Percentiles rank a stretch among this genome's conserved stretches.
Conservation (phyloP, 2,113 vertebrate genomes). For the Leuciscus idus region DNA sequence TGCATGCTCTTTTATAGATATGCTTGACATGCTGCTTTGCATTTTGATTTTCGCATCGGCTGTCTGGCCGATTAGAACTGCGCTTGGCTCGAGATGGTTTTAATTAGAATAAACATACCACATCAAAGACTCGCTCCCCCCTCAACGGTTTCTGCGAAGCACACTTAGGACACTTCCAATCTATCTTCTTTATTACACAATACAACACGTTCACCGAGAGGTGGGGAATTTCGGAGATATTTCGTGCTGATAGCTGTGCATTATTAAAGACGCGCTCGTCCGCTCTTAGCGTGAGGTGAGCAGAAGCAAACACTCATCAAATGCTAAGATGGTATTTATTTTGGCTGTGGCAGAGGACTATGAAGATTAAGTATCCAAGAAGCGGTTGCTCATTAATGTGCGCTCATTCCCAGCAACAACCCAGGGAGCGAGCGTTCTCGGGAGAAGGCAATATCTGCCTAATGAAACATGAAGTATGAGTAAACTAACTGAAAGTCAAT, state of each 20-base stretch:
- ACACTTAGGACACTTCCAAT: slow-evolving; percentile 26
- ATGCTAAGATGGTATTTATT: slow-evolving; percentile 66
- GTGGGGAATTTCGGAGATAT: not conserved
- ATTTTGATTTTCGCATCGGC: slow-evolving; percentile 73
- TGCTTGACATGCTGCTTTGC: slow-evolving; percentile 66
- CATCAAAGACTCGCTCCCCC: slow-evolving; percentile 67
- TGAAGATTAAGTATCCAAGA: slow-evolving; percentile 55
- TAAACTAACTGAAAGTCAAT: slow-evolving; percentile 23
- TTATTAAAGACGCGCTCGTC: slow-evolving; percentile 45
- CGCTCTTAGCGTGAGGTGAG: slow-evolving; percentile 56
- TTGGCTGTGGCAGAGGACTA: slow-evolving; percentile 59
- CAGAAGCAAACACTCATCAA: slow-evolving; percentile 67
- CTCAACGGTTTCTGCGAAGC: not conserved
- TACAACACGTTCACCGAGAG: not conserved
- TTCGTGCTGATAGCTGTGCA: not conserved
- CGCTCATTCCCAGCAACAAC: slow-evolving; percentile 33
- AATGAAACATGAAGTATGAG: slow-evolving; percentile 43
- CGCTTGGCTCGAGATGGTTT: slow-evolving; percentile 68
- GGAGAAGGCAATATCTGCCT: slow-evolving; percentile 1
- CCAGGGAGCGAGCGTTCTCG: slow-evolving; percentile 26
- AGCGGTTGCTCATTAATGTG: slow-evolving; percentile 50
- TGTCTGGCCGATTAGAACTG: slow-evolving; percentile 73
- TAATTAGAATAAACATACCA: slow-evolving; percentile 71
- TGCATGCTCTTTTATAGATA: slow-evolving; percentile 70
- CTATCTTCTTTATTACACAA: slow-evolving; percentile 3